Conservation (phyloP, 2,888 invertebrate species). For the Gymnocheta viridis region DNA sequence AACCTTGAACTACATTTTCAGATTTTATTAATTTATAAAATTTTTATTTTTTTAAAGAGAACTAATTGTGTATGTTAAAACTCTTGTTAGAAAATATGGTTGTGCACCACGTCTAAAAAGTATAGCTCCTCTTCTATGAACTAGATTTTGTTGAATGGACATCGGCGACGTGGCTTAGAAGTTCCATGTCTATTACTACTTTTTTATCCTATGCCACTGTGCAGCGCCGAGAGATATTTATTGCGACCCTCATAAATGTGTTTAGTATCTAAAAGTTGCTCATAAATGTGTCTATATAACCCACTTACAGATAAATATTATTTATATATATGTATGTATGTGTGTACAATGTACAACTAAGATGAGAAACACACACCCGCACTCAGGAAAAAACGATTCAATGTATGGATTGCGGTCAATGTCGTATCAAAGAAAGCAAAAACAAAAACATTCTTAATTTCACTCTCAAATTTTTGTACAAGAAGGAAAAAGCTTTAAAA, state of each 20-base stretch:
- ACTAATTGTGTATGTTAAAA: too few species aligned
- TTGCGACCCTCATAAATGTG: background rate
- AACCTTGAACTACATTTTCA: too few species aligned
- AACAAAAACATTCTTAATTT: slow-evolving; percentile 9
- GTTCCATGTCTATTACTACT: background rate
- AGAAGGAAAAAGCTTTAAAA: slow-evolving; percentile 6
- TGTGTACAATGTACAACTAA: background rate
- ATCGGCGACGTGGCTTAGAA: background rate
- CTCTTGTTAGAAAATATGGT: too few species aligned
- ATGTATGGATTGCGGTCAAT: slow-evolving; percentile 66
- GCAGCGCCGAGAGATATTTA: background rate
- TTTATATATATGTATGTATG: slow-evolving; percentile 11
- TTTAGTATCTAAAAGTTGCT: slow-evolving; percentile 41
- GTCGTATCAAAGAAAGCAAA: slow-evolving; percentile 56
- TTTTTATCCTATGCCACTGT: background rate
- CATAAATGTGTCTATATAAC: slow-evolving; percentile 53
- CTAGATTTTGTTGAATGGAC: too few species aligned
- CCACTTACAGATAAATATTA: slow-evolving; percentile 55
- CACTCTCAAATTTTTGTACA: background rate
- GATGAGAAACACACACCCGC: slow-evolving; percentile 18
- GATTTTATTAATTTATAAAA: too few species aligned
- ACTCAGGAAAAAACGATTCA: slow-evolving; percentile 15
- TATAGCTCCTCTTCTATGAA: too few species aligned
- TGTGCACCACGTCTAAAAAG: too few species aligned
- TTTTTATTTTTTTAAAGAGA: too few species aligned